Evolutionary conservation across 2,888 invertebrate species (phyloP).

Genomic region (Cloeon dipterum): DNA sequence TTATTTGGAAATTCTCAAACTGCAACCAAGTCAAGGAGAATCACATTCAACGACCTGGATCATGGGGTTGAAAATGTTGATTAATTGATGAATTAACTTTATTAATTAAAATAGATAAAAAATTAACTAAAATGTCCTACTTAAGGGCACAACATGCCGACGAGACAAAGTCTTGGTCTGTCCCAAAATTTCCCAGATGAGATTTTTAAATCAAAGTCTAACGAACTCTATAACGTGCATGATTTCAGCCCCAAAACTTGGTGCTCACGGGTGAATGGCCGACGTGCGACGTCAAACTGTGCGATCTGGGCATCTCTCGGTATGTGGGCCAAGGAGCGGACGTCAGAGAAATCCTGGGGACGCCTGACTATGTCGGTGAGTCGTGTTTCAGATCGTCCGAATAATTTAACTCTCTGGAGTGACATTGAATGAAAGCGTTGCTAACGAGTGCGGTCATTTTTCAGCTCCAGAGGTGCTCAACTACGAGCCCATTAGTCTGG

Average conservation of each 20-base stretch:
- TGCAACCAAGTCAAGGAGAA: too few species aligned
- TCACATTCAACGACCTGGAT: too few species aligned
- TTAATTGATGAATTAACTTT: too few species aligned
- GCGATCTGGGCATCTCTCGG: conserved; percentile 87
- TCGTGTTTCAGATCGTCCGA: conserved; percentile 9
- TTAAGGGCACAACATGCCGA: too few species aligned
- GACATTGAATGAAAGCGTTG: background rate
- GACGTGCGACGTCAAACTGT: conserved; percentile 63
- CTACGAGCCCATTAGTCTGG: conserved; percentile 80
- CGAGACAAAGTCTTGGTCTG: background rate
- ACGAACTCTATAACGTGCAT: conserved; percentile 6
- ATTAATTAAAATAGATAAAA: too few species aligned
- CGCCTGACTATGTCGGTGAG: conserved; percentile 86
- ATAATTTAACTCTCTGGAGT: too few species aligned
- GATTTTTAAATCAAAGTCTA: background rate
- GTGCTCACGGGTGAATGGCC: conserved; percentile 56
- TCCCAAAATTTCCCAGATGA: background rate
- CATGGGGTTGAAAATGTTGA: too few species aligned
- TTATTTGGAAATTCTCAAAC: too few species aligned
- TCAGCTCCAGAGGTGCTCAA: conserved; percentile 82
- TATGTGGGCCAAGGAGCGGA: conserved; percentile 77
- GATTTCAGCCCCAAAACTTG: conserved; percentile 73
- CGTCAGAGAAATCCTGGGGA: conserved; percentile 84
- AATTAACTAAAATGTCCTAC: too few species aligned
- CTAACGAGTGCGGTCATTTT: conserved; percentile 10